Conservation (phyloP, 2,113 vertebrate species). For the Geococcyx californianus region DNA sequence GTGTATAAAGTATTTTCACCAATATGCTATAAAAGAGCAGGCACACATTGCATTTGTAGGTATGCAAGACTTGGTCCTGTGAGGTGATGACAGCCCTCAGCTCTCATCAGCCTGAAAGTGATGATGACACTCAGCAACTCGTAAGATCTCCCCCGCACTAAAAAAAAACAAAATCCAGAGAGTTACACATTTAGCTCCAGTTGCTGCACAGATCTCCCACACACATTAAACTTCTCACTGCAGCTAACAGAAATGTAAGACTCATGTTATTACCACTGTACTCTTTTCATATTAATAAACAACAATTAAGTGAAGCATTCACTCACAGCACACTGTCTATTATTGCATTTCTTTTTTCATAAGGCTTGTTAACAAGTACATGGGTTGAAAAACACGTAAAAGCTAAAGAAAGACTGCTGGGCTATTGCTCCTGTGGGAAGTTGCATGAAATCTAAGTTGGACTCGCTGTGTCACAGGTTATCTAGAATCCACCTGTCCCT, state of each 20-base stretch:
- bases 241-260: background rate
- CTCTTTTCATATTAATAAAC: background rate
- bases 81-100: background rate
- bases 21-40: background rate
- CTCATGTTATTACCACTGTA: background rate
- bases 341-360: background rate
- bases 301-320: background rate
- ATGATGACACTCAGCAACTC: background rate
- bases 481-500: background rate
- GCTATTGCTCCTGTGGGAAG: background rate
- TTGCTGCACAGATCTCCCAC: background rate
- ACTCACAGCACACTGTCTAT: background rate
- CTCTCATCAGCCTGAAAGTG: background rate
- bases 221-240: fast-evolving
- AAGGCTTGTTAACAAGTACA: background rate
- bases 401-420: background rate
- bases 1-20: background rate
- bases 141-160: background rate
- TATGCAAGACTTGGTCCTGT: background rate
- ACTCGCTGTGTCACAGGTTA: background rate
- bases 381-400: background rate
- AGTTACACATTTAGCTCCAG: background rate
- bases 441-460: background rate
- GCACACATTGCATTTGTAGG: background rate
- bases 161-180: background rate